Conservation (phyloP, 2,888 invertebrate genomes). For the Ochropleura plecta region DNA sequence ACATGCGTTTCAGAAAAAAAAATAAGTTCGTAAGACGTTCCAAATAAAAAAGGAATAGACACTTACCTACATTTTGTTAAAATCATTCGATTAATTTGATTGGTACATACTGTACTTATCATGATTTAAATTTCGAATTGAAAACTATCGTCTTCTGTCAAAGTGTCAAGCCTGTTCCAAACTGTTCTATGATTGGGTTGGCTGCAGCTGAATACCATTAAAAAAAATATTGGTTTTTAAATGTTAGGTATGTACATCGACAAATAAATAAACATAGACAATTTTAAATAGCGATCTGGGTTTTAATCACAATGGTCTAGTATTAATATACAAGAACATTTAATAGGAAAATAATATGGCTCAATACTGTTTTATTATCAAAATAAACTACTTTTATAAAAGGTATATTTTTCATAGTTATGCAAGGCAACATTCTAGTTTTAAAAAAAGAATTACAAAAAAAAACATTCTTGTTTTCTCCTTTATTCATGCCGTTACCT, state of each 20-base stretch:
- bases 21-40: too few species aligned
- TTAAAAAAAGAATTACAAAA: not conserved
- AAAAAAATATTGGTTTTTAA: too few species aligned
- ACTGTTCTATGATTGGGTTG: too few species aligned
- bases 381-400: constrained; percentile 9
- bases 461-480: not conserved
- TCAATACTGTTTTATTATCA: constrained; percentile 20
- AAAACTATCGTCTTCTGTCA: not conserved
- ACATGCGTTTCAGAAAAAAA: too few species aligned
- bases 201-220: too few species aligned
- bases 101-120: not conserved
- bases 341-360: constrained; percentile 8
- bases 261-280: not conserved
- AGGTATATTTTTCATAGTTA: not conserved
- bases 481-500: too few species aligned
- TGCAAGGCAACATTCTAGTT: not conserved
- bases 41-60: not conserved
- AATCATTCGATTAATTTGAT: not conserved
- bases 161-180: too few species aligned
- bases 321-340: not conserved
- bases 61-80: not conserved
- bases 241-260: too few species aligned
- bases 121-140: not conserved
- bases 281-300: not conserved
- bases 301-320: not conserved